Percentiles rank a stretch among this genome's conserved stretches.
Evolutionary conservation across 92 coral and sea anemone genomes (phyloP).

Genomic region (Montipora capitata): DNA sequence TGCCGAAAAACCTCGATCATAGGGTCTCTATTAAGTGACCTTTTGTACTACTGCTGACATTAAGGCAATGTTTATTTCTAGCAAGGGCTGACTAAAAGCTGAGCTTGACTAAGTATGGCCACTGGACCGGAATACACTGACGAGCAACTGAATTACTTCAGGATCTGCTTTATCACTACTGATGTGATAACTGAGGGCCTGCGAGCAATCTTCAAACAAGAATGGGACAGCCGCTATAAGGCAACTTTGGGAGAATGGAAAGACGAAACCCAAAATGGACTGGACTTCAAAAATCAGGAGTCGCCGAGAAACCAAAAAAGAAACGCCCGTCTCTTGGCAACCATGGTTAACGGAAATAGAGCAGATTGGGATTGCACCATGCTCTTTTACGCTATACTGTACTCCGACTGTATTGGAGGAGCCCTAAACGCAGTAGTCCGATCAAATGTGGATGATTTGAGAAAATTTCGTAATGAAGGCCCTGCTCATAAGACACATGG

Average conservation of each 20-base stretch:
- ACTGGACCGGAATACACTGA: background rate
- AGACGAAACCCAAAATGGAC: conserved; percentile 49
- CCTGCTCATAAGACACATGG: conserved; percentile 51
- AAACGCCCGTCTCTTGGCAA: conserved; percentile 9
- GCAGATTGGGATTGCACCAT: conserved; percentile 73
- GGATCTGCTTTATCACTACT: conserved; percentile 43
- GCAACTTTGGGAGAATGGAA: conserved; percentile 61
- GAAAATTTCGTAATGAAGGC: conserved; percentile 42
- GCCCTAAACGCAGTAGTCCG: conserved; percentile 22
- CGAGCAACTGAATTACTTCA: conserved; percentile 56
- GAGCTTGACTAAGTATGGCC: background rate
- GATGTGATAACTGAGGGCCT: conserved; percentile 53
- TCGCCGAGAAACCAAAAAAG: background rate
- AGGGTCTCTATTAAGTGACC: too few species aligned
- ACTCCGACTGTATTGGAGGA: conserved; percentile 55
- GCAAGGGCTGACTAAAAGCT: background rate
- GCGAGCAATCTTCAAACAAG: conserved; percentile 62
- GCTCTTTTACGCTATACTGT: conserved; percentile 40
- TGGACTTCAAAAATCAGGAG: conserved; percentile 26
- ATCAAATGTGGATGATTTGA: conserved; percentile 40
- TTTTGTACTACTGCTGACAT: too few species aligned
- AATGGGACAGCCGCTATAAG: conserved; percentile 72
- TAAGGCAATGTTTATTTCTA: background rate
- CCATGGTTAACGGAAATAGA: conserved; percentile 48
- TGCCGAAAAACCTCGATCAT: too few species aligned